Evolutionary conservation across 2,113 vertebrate genomes (phyloP), one percentile per base, ranked within the genome.

Genomic region (Salvelinus namaycush): DNA sequence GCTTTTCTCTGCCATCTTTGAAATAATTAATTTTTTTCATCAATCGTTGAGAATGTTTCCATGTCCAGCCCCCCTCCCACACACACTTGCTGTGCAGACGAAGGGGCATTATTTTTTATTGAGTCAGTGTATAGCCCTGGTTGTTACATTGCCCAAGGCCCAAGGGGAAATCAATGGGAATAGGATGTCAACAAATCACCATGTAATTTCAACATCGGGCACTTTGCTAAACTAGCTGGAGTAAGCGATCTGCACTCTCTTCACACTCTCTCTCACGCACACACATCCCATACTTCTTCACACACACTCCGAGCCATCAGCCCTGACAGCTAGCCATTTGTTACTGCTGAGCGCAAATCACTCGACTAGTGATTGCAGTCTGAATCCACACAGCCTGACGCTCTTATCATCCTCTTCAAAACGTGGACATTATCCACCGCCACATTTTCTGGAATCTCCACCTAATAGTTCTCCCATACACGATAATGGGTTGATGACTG

Each of bases 151-250:
- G 51, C 64, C 66, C 22, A 57, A 3, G 66, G 79, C 72, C 82
- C 64, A 72, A 67, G 76, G 81, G 81, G 57, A 78, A 57, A 79
- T 90, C 82, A 76, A 82, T 83, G 70, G 71, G 88, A 84, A 82
- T 78, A 44, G 77, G 34, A 76, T 83, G 76, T 83, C 80, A 86
- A 89, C 80, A 83, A 84, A 80, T 79, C 70, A 79, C 76, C 69
- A 67, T 77, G 49, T 73, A 76, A 80, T 87, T 88, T 88, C 77
- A 84, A 54, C 73, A 48, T 51, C 26, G 72, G 77, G 76, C 79
- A 74, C 76, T 88, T 84, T 78, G 70, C 76, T 74, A 79, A 86
- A 85, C 76, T 77, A 70, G 77, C 79, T 66, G 78, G 81, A 78
- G 60, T 81, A 79, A 84, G 83, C 78, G 62, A 62, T 64, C 5